A percentile compares a stretch with the other conserved stretches of the same genome.
Conservation (phyloP, 2,888 invertebrate genomes). For the Crioceris asparagi region DNA sequence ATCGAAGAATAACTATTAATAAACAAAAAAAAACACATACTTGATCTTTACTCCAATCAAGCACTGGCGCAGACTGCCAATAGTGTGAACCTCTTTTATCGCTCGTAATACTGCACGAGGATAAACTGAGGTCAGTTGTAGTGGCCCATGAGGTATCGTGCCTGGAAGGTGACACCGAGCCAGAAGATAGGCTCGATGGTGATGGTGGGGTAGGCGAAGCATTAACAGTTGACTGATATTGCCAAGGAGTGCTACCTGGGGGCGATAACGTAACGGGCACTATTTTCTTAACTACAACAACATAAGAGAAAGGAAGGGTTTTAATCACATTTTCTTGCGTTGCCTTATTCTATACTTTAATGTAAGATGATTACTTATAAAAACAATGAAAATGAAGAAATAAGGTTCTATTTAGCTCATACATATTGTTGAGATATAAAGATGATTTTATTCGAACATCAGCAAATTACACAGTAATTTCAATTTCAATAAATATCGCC, state of each 20-base stretch:
- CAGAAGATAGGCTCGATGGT: slow-evolving; percentile 54
- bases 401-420: too few species aligned
- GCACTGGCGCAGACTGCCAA: slow-evolving; percentile 59
- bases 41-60: slow-evolving; percentile 70
- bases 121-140: slow-evolving; percentile 45
- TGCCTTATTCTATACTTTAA: too few species aligned
- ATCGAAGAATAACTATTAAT: too few species aligned
- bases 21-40: too few species aligned
- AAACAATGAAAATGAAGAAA: too few species aligned
- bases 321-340: too few species aligned
- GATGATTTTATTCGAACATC: too few species aligned
- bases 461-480: too few species aligned
- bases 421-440: too few species aligned
- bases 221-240: slow-evolving; percentile 32
- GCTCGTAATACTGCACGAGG: slow-evolving; percentile 52
- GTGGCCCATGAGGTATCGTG: slow-evolving; percentile 41
- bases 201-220: slow-evolving; percentile 46
- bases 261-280: slow-evolving; percentile 51
- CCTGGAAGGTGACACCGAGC: slow-evolving; percentile 45
- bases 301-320: not conserved
- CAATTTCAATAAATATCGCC: too few species aligned
- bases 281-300: slow-evolving; percentile 51
- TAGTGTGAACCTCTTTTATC: slow-evolving; percentile 52
- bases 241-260: slow-evolving; percentile 53
- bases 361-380: too few species aligned